Evolutionary conservation across 2,888 invertebrate species (phyloP).

Genomic region (Hartigia nigra): DNA sequence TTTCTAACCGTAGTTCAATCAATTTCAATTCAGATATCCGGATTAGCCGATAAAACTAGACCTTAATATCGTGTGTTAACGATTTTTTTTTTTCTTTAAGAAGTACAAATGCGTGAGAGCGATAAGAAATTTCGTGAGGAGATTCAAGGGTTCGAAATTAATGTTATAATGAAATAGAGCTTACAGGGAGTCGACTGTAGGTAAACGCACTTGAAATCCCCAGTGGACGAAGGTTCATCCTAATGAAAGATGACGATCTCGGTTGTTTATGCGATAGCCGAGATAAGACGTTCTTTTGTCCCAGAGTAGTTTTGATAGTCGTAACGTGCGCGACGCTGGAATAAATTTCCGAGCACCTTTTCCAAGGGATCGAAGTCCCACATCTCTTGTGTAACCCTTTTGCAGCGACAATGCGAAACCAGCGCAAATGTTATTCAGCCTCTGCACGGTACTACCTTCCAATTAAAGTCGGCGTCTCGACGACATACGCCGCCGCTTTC

Average conservation of each 20-base stretch:
- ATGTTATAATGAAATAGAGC: not conserved
- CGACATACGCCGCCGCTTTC: not conserved
- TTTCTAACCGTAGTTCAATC: not conserved
- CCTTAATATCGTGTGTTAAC: no score
- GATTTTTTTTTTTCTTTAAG: not conserved
- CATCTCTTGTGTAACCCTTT: not conserved
- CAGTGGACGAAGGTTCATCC: slow-evolving; percentile 31
- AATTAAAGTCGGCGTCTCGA: not conserved
- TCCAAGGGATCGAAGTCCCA: not conserved
- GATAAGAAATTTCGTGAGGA: not conserved
- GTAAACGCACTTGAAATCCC: not conserved
- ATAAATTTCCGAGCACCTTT: not conserved
- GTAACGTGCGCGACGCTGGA: not conserved
- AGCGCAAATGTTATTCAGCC: not conserved
- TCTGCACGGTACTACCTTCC: not conserved
- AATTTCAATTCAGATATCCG: not conserved
- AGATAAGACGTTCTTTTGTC: slow-evolving; percentile 54
- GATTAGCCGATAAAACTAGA: not conserved
- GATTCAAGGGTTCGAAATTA: not conserved
- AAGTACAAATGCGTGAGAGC: not conserved
- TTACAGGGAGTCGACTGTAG: not conserved
- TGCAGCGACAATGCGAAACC: not conserved
- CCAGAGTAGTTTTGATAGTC: slow-evolving; percentile 40
- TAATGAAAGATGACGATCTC: slow-evolving; percentile 53
- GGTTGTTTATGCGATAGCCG: slow-evolving; percentile 55